phyloP scores from a whole-genome alignment of 2,113 vertebrate species.

The Cynocephalus volans region DNA sequence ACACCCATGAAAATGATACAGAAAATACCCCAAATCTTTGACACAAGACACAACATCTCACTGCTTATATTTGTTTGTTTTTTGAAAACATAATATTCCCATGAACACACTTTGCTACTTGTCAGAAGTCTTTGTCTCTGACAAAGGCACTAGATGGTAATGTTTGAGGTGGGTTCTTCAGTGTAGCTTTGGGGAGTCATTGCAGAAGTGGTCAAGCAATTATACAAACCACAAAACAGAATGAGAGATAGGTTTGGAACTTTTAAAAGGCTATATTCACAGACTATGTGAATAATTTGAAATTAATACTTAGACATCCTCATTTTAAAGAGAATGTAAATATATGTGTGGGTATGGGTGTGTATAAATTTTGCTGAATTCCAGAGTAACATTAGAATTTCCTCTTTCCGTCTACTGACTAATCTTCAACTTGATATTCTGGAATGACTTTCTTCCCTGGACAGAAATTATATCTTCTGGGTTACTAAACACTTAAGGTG shows the following conservation, averaged over 20 bases:
- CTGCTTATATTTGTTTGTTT: slow-evolving; percentile 85
- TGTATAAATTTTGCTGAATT: slow-evolving; percentile 54
- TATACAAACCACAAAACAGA: slow-evolving; percentile 85
- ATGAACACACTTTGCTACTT: slow-evolving; percentile 77
- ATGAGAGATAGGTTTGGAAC: slow-evolving; percentile 85
- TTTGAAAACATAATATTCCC: slow-evolving; percentile 87
- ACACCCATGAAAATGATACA: slow-evolving; percentile 79
- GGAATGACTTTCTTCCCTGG: slow-evolving; percentile 43
- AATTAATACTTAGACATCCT: slow-evolving; percentile 80
- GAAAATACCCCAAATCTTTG: slow-evolving; percentile 81
- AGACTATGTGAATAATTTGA: slow-evolving; percentile 83
- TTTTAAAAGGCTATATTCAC: slow-evolving; percentile 76
- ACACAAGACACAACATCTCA: slow-evolving; percentile 85
- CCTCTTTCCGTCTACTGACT: slow-evolving; percentile 16
- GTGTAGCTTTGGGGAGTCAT: slow-evolving; percentile 84
- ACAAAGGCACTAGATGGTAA: slow-evolving; percentile 84
- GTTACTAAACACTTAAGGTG: background rate
- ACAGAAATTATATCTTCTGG: background rate
- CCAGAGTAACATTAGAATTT: slow-evolving; percentile 42
- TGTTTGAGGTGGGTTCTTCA: slow-evolving; percentile 83
- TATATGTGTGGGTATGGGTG: slow-evolving; percentile 18
- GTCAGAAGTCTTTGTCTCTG: slow-evolving; percentile 85
- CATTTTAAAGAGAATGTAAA: slow-evolving; percentile 57
- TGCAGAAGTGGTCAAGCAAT: slow-evolving; percentile 81
- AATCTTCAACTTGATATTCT: slow-evolving; percentile 49